Conservation (phyloP, 2,113 vertebrate genomes). For the Oreochromis aureus region DNA sequence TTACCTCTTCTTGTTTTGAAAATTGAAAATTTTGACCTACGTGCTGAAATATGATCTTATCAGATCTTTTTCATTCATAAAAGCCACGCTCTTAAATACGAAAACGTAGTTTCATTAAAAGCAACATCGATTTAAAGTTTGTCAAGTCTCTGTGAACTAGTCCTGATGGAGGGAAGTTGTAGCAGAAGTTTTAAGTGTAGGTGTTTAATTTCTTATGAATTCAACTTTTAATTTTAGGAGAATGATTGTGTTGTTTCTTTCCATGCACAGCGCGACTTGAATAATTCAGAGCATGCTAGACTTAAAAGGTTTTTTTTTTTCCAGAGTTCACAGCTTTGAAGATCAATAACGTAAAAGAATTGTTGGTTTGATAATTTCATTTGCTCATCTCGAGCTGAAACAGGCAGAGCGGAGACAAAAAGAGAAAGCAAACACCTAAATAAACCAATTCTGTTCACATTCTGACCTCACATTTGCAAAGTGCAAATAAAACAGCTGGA, state of each 20-base stretch:
- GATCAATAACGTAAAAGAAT: neutral
- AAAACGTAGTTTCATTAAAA: neutral
- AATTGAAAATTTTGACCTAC: neutral
- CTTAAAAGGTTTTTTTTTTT: neutral
- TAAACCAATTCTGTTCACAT: neutral
- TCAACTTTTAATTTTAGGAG: neutral
- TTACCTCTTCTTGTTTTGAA: neutral
- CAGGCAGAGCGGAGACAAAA: neutral
- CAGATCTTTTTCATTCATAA: neutral
- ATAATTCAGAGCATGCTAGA: neutral
- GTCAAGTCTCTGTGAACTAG: neutral
- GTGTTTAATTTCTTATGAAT: neutral
- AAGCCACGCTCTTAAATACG: neutral
- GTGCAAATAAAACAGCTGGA: neutral
- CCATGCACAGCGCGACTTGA: fast-evolving
- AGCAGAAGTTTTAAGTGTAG: neutral
- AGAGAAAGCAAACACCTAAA: neutral
- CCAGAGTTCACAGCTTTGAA: neutral
- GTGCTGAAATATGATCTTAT: neutral
- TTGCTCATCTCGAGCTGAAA: neutral
- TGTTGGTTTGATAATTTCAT: neutral
- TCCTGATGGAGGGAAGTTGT: neutral
- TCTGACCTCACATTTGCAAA: neutral
- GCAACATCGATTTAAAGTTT: neutral
- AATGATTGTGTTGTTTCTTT: neutral